phyloP scores from a whole-genome alignment of 2,113 vertebrate genomes.

The Odocoileus virginianus region DNA sequence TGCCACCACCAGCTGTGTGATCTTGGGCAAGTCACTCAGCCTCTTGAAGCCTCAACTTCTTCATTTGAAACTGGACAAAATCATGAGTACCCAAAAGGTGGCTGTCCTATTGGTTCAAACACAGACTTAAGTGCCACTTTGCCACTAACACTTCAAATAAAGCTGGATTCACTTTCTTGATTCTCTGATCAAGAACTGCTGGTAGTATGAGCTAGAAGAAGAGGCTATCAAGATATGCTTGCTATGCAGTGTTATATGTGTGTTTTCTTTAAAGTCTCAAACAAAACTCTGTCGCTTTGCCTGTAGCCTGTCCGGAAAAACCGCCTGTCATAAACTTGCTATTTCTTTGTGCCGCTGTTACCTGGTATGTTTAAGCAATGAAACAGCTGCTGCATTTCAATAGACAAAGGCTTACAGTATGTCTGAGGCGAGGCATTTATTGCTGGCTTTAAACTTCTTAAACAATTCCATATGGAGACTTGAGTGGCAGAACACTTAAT shows the following conservation, averaged over 20 bases:
- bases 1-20: neutral
- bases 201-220: neutral
- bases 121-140: too few relatives aligned
- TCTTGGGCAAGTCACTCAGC: neutral
- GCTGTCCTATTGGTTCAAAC: neutral
- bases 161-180: neutral
- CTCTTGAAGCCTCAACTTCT: neutral
- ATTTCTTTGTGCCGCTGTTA: slow-evolving; percentile 49
- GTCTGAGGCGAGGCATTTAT: slow-evolving; percentile 66
- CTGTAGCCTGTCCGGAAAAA: neutral
- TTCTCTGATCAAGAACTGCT: neutral
- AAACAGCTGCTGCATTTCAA: slow-evolving; percentile 65
- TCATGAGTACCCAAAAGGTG: neutral
- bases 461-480: slow-evolving; percentile 77
- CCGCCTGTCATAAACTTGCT: neutral
- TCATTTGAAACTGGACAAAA: neutral
- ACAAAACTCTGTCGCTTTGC: neutral
- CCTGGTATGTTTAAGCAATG: slow-evolving; percentile 60
- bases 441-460: slow-evolving; percentile 76
- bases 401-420: slow-evolving; percentile 70
- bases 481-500: slow-evolving; percentile 76
- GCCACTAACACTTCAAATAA: neutral
- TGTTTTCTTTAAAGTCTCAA: neutral
- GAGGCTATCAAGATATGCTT: neutral
- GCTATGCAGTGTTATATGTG: neutral